A percentile compares a stretch with the other conserved stretches of the same genome.
phyloP scores from a whole-genome alignment of 2,797 vertebrate genomes.

The Rhynchonycteris naso region DNA sequence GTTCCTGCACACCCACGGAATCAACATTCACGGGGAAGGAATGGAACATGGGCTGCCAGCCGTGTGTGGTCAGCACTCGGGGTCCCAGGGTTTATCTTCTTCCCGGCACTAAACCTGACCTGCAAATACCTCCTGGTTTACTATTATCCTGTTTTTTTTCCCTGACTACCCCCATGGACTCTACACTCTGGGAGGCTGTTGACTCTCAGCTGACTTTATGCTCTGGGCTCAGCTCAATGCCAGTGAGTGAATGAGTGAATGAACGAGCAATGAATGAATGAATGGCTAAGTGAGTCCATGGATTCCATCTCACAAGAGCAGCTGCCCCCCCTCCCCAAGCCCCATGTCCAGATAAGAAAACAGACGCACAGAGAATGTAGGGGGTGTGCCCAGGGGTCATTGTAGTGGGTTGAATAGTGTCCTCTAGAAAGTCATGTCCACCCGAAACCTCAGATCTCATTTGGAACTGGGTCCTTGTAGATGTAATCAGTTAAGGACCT shows the following conservation, averaged over 20 bases:
- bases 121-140: fast-evolving
- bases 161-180: no score
- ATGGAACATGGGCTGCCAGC: fast-evolving
- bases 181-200: fast-evolving
- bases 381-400: no score
- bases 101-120: neutral
- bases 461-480: no score
- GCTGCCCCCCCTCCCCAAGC: neutral
- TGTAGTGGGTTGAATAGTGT: no score
- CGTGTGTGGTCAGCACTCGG: fast-evolving
- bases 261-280: neutral
- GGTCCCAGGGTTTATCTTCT: fast-evolving
- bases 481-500: no score
- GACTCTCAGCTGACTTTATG: neutral
- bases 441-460: no score
- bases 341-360: neutral
- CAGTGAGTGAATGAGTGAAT: neutral
- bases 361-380: no score
- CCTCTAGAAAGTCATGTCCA: no score
- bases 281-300: fast-evolving
- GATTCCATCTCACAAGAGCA: fast-evolving
- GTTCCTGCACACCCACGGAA: fast-evolving
- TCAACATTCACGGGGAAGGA: fast-evolving
- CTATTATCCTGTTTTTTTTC: fast-evolving
- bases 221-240: neutral